Base-by-base conservation (phyloP, 2,797 vertebrate genomes). In the Lepus townsendii region DNA sequence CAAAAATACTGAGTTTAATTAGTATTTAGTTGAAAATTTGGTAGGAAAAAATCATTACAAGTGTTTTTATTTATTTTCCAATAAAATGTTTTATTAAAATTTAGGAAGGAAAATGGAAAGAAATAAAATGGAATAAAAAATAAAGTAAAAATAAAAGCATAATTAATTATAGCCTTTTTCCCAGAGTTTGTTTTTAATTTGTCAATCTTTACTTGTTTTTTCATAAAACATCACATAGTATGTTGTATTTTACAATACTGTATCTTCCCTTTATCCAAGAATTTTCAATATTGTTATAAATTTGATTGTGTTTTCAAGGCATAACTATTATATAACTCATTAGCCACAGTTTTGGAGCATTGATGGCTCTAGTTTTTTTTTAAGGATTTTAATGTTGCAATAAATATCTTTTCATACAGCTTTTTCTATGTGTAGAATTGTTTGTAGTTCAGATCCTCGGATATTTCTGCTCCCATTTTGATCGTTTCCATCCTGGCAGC, bases 371-470 rank as follows among this genome's bases (percentile, higher is more conserved):
- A 50, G 68, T 27, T 82, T 88, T 32, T 87, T 62, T 75, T 68
- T 50, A 75, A 57, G 54, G 52, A 80, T 89, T 94, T 96, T 69
- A 79, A 69, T 79, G 17, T 88, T 89, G 19, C 66, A 73, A 42
- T 76, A 80, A 88, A 63, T 92, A 68, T 65, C 22, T 69, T 80
- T 77, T 87, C 6, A 63, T 42, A 65, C 69, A 68, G 60, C 0
- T 17, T 84, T 71, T 92, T 50, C 9, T 47, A 27, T 19, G 20
- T 66, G 22, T 62, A 88, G 63, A 80, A 57, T 54, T 60, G 68
- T 79, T 91, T 66, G 7, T 52, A 30, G 14, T 10, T 88, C 92
- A 57, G 10, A 72, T 42, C 38, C 83, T 79, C 30, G 52, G 65
- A 57, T 5, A n/a, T 83, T 88, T 87, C 35, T 65, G 38, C 38